These are phyloP conservation scores for Alloscopus bannaensis DNA, from an alignment of 2,888 invertebrate genomes.

Conservation along the genomic window DNA sequence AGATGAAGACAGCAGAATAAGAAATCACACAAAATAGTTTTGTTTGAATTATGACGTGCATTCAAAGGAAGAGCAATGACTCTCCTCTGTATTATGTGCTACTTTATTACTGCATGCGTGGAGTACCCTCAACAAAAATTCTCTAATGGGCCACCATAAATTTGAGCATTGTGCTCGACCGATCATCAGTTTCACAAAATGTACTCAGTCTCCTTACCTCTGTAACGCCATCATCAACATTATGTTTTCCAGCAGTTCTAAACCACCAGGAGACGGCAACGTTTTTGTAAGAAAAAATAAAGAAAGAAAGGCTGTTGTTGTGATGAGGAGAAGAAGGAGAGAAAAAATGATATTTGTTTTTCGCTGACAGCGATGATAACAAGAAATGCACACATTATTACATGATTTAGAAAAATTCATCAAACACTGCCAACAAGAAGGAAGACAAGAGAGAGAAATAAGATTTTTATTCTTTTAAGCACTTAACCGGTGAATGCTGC, in stretches of 20 bases:
- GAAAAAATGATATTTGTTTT: slow-evolving; percentile 41
- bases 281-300: slow-evolving; percentile 2
- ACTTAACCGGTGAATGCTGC: not conserved
- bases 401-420: slow-evolving; percentile 29
- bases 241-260: slow-evolving; percentile 1
- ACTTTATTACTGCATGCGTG: not conserved
- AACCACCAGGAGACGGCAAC: not conserved
- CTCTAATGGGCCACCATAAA: slow-evolving; percentile 24
- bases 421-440: not conserved
- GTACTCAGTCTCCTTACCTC: not conserved
- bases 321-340: not conserved
- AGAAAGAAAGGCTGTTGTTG: not conserved
- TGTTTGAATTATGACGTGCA: not conserved
- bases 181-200: slow-evolving; percentile 9
- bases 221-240: slow-evolving; percentile 6
- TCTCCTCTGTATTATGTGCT: not conserved
- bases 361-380: slow-evolving; percentile 49
- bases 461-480: not conserved
- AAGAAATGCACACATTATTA: slow-evolving; percentile 38
- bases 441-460: slow-evolving; percentile 11
- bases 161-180: slow-evolving; percentile 10
- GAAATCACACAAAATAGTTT: not conserved
- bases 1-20: not conserved
- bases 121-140: not conserved
- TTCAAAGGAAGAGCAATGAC: slow-evolving; percentile 1